These are phyloP conservation scores for Zonitis immaculata DNA, from an alignment of 2,888 invertebrate species.

Conservation along the genomic window DNA sequence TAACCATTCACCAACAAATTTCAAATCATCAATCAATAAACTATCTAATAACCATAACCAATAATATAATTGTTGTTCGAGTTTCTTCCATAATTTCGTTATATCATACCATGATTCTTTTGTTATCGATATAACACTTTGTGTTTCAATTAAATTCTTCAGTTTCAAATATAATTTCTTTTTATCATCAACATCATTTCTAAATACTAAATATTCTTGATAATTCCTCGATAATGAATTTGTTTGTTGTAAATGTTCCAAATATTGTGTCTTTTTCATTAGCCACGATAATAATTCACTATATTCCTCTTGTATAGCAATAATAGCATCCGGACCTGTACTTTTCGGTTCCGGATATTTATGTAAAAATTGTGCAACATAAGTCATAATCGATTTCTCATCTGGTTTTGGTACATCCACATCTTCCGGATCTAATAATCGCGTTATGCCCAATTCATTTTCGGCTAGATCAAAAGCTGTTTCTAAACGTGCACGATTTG, in stretches of 20 bases:
- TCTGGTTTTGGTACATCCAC: slow-evolving; percentile 95
- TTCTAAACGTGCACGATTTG: slow-evolving; percentile 79
- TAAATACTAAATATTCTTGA: slow-evolving; percentile 74
- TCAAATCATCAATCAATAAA: slow-evolving; percentile 78
- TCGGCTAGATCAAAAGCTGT: slow-evolving; percentile 94
- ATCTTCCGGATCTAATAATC: slow-evolving; percentile 90
- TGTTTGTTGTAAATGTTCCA: slow-evolving; percentile 72
- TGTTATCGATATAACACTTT: slow-evolving; percentile 76
- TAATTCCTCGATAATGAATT: slow-evolving; percentile 73
- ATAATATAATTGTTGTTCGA: slow-evolving; percentile 70
- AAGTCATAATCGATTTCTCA: slow-evolving; percentile 97
- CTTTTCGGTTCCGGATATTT: slow-evolving; percentile 87
- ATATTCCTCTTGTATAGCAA: slow-evolving; percentile 76
- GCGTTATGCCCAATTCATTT: slow-evolving; percentile 82
- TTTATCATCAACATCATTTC: slow-evolving; percentile 71
- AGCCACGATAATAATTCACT: slow-evolving; percentile 79
- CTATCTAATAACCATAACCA: slow-evolving; percentile 91
- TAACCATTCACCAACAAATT: slow-evolving; percentile 84
- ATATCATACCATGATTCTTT: slow-evolving; percentile 83
- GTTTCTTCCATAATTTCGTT: slow-evolving; percentile 73
- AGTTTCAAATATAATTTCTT: slow-evolving; percentile 70
- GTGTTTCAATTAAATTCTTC: slow-evolving; percentile 73
- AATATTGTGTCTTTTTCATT: slow-evolving; percentile 67
- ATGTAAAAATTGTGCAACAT: slow-evolving; percentile 95
- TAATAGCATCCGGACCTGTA: slow-evolving; percentile 66